phyloP scores from a whole-genome alignment of 2,888 invertebrate species.

The Rotaria magnacalcarata region DNA sequence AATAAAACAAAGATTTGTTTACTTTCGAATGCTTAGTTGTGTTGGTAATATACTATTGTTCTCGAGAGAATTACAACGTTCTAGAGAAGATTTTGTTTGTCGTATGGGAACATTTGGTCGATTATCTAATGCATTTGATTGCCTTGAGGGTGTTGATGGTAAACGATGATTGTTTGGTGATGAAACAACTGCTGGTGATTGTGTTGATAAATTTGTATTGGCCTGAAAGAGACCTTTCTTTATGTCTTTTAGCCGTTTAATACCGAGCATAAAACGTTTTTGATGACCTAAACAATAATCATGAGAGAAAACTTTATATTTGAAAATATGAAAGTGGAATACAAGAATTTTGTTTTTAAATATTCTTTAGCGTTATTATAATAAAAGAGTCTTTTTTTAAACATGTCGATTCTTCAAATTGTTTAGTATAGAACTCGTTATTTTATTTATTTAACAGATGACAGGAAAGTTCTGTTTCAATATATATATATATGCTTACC shows the following conservation, averaged over 20 bases:
- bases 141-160: conserved; percentile 16
- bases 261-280: conserved; percentile 92
- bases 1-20: background rate
- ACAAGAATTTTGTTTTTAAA: no score
- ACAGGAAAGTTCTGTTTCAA: no score
- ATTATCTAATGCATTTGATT: background rate
- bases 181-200: background rate
- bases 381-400: no score
- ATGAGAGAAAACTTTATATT: no score
- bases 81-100: conserved; percentile 15
- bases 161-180: conserved; percentile 6
- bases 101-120: background rate
- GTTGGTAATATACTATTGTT: conserved; percentile 8
- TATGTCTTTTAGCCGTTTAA: conserved; percentile 86
- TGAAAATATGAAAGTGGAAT: no score
- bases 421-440: no score
- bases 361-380: no score
- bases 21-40: background rate
- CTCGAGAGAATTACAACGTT: conserved; percentile 28
- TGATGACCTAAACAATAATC: conserved; percentile 77
- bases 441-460: no score
- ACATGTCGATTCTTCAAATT: no score
- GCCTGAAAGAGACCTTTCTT: conserved; percentile 23
- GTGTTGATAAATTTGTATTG: background rate
- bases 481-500: conserved; percentile 51